These are phyloP conservation scores for Muscicapa comitata DNA, from an alignment of 2,797 vertebrate species.

Conservation along the genomic window DNA sequence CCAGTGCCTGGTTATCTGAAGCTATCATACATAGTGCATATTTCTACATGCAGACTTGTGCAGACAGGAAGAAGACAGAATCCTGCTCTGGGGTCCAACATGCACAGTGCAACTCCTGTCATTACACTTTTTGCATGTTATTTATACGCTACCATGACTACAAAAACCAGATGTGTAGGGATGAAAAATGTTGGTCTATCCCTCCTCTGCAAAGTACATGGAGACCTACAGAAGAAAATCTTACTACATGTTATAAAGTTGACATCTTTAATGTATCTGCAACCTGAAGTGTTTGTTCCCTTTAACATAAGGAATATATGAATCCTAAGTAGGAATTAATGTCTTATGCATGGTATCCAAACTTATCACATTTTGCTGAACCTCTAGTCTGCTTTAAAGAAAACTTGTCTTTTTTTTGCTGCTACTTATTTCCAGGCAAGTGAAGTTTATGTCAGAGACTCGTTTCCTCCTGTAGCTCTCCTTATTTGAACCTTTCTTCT, in stretches of 20 bases:
- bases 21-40: neutral
- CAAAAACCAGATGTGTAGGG: neutral
- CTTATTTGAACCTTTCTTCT: neutral
- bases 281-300: neutral
- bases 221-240: neutral
- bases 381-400: neutral
- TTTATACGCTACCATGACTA: rapidly evolving
- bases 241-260: neutral
- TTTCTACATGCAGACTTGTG: neutral
- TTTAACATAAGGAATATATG: neutral
- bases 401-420: neutral
- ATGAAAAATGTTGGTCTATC: neutral
- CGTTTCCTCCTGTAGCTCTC: neutral
- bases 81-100: neutral
- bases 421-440: neutral
- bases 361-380: neutral
- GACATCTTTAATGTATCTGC: neutral
- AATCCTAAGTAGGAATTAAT: neutral
- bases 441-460: neutral
- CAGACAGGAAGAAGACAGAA: neutral
- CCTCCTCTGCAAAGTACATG: neutral
- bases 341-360: neutral
- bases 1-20: neutral
- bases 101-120: neutral
- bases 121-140: neutral